Conservation (phyloP, 2,888 invertebrate genomes). For the Latheticus oryzae region DNA sequence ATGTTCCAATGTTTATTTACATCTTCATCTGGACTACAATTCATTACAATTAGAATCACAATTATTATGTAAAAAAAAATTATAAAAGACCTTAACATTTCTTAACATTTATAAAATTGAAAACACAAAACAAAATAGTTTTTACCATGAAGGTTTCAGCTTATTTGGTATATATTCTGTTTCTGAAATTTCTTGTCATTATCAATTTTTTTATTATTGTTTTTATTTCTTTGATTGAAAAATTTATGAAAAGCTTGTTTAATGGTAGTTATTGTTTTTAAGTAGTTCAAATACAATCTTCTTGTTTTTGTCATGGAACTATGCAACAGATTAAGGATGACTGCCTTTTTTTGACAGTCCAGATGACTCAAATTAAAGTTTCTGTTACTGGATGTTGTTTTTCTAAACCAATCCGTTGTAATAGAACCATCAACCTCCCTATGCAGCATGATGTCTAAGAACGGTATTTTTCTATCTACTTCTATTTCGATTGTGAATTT, state of each 20-base stretch:
- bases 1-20: too few species aligned
- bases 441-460: constrained; percentile 1
- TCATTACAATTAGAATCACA: too few species aligned
- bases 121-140: too few species aligned
- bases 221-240: neutral
- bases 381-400: neutral
- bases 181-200: neutral
- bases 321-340: neutral
- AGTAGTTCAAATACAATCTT: neutral
- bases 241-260: constrained; percentile 1
- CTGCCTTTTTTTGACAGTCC: neutral
- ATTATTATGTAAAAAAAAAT: too few species aligned
- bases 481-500: neutral
- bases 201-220: neutral
- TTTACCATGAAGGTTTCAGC: too few species aligned
- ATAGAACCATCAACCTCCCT: neutral
- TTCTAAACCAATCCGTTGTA: constrained; percentile 1
- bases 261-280: constrained; percentile 1
- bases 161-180: too few species aligned
- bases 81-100: too few species aligned
- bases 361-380: neutral
- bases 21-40: too few species aligned
- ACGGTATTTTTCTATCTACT: neutral
- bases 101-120: too few species aligned
- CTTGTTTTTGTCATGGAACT: constrained; percentile 1